Base-by-base conservation (phyloP, 1,140 invertebrate species). In the Trichonephila clavipes region DNA sequence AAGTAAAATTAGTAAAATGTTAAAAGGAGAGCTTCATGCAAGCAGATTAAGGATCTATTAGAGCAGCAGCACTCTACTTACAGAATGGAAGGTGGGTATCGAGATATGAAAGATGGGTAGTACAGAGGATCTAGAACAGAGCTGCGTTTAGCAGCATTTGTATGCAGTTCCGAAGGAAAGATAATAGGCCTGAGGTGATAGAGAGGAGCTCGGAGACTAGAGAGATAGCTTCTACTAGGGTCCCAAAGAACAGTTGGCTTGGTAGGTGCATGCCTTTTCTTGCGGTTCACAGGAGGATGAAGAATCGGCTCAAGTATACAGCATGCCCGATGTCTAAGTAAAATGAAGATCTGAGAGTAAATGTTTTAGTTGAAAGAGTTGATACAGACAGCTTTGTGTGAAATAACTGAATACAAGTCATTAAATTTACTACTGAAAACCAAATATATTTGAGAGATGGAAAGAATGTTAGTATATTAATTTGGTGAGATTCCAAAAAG, bases 11-110 rank as follows among this genome's bases (percentile, higher is more conserved):
- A 7, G 51, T 51, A 51, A 51, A 51, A 10, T 51, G 51, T 51
- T 51, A 51, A 51, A 51, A 85, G 28, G 51, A 7, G 19, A 85
- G 82, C 58, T n/a, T 40, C 44, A 58, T 51, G 82, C 58, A 51
- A 85, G 21, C 58, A 85, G n/a, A 51, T 21, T 34, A 51, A 40
- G 58, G 72, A 77, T 24, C 72, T 77, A 77, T 40, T 40, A 77
- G 24, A 90, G 88, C 88, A 81, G 66, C 59, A 28, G 64, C 62
- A 66, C 21, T 58, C 90, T 88, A 93, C 92, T 93, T 93, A 93
- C 92, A 93, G 92, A 93, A 93, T 88, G 86, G 92, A 93, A 88
- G 92, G 92, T 85, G 93, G 93, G 93, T 94, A 94, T 51, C 93
- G 87, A 82, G 93, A 59, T 58, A 90, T 89, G 69, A 94, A 94